Percentiles rank a stretch among this genome's conserved stretches.
phyloP scores from a whole-genome alignment of 1,140 invertebrate genomes.

The Drosophila repletoides region DNA sequence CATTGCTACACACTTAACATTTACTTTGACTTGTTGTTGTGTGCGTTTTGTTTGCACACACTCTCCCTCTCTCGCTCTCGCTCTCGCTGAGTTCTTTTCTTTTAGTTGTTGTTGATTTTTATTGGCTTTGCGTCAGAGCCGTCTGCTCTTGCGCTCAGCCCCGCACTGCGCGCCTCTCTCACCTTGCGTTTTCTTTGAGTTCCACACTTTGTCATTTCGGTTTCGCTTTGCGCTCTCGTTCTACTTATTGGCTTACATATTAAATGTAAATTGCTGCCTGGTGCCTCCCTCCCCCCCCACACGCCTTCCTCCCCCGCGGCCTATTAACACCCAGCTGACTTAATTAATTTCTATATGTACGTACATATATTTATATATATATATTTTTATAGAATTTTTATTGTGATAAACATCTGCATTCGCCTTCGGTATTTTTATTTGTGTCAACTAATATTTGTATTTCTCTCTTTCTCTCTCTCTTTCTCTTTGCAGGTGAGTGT shows the following conservation, averaged over 20 bases:
- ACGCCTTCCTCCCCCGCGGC: background rate
- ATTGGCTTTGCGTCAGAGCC: constrained; percentile 45
- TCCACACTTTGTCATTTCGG: constrained; percentile 22
- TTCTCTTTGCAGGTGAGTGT: constrained; percentile 27
- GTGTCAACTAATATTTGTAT: constrained; percentile 21
- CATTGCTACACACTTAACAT: constrained; percentile 26
- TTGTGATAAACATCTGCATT: constrained; percentile 21
- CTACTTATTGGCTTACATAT: constrained; percentile 62
- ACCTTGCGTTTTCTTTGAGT: background rate
- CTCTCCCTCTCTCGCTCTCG: constrained; percentile 14
- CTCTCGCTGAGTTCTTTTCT: constrained; percentile 12
- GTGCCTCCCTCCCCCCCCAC: background rate
- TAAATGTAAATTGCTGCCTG: constrained; percentile 48
- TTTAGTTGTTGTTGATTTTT: constrained; percentile 20
- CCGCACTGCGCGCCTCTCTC: constrained; percentile 2
- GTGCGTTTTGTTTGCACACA: constrained; percentile 26
- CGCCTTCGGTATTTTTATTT: constrained; percentile 2
- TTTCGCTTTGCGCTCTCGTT: constrained; percentile 27
- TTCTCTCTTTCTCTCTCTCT: background rate
- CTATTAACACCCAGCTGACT: constrained; percentile 44
- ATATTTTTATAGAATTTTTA: background rate
- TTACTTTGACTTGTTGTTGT: constrained; percentile 41
- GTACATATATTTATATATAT: constrained; percentile 10
- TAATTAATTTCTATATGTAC: constrained; percentile 52
- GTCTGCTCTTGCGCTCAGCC: constrained; percentile 17